phyloP scores from a whole-genome alignment of 2,888 invertebrate species.

The Tenthredo distinguenda region DNA sequence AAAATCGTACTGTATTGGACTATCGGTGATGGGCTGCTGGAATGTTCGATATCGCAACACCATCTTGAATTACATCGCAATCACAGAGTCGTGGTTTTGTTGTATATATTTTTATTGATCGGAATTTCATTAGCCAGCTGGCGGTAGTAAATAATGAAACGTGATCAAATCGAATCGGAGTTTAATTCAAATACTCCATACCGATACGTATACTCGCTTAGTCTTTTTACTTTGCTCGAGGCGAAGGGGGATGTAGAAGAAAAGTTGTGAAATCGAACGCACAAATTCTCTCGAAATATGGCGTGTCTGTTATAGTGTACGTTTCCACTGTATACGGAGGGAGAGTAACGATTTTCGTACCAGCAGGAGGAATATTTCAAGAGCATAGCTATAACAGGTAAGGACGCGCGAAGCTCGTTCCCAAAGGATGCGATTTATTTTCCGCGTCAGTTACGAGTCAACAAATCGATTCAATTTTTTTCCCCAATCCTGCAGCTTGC shows the following conservation, averaged over 20 bases:
- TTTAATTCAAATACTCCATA: not conserved
- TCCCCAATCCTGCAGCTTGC: not conserved
- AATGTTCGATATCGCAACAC: constrained; percentile 15
- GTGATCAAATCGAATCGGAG: not conserved
- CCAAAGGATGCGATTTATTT: constrained; percentile 45
- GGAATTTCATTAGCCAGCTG: not conserved
- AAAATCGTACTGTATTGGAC: not conserved
- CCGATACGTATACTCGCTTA: not conserved
- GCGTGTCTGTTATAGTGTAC: constrained; percentile 21
- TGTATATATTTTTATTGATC: constrained; percentile 3
- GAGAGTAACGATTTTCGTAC: constrained; percentile 38
- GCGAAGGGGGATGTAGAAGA: not conserved
- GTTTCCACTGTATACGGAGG: not conserved
- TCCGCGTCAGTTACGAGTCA: constrained; percentile 37
- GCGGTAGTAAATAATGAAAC: constrained; percentile 2
- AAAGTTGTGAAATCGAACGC: constrained; percentile 9
- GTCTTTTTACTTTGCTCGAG: not conserved
- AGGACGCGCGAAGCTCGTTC: constrained; percentile 16
- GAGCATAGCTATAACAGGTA: constrained; percentile 23
- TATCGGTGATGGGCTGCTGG: constrained; percentile 18
- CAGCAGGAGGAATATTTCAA: constrained; percentile 25
- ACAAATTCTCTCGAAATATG: constrained; percentile 16
- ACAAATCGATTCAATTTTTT: constrained; percentile 40
- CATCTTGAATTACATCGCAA: constrained; percentile 22
- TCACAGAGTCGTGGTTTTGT: not conserved